Percentiles rank a stretch among this genome's conserved stretches.
phyloP scores from a whole-genome alignment of 2,797 vertebrate genomes.

The Potorous gilbertii region DNA sequence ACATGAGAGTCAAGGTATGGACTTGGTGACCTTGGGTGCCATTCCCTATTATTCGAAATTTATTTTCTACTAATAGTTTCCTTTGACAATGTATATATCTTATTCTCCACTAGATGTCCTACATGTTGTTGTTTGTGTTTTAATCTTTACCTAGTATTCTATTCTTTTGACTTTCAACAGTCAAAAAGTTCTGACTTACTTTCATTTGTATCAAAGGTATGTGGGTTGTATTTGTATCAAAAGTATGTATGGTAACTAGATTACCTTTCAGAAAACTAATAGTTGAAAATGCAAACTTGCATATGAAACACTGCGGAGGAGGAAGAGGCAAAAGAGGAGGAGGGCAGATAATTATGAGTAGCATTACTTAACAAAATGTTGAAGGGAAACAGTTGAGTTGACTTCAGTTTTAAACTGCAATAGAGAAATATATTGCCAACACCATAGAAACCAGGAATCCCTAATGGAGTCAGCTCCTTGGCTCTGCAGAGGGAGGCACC shows the following conservation, averaged over 20 bases:
- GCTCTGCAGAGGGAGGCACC: not conserved
- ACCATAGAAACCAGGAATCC: not conserved
- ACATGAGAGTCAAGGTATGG: conserved; percentile 95
- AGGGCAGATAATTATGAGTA: not conserved
- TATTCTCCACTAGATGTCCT: not conserved
- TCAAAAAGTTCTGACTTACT: not conserved
- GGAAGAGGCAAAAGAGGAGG: not conserved
- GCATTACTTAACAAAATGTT: not conserved
- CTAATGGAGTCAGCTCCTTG: not conserved
- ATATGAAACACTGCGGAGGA: not conserved
- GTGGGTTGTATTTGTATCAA: not conserved
- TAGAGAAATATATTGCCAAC: not conserved
- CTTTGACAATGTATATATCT: not conserved
- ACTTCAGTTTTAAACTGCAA: not conserved
- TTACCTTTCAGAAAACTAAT: not conserved
- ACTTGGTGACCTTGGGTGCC: not conserved
- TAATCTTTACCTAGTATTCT: not conserved
- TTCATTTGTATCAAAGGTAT: not conserved
- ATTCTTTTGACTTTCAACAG: not conserved
- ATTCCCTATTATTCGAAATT: conserved; percentile 10
- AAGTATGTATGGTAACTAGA: not conserved
- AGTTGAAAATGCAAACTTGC: not conserved
- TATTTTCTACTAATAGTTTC: not conserved
- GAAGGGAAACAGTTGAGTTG: not conserved
- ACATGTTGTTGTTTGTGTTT: not conserved